Evolutionary conservation across 2,113 vertebrate genomes (phyloP), one percentile per base, ranked within the genome.

Genomic region (Tachuris rubrigastra): DNA sequence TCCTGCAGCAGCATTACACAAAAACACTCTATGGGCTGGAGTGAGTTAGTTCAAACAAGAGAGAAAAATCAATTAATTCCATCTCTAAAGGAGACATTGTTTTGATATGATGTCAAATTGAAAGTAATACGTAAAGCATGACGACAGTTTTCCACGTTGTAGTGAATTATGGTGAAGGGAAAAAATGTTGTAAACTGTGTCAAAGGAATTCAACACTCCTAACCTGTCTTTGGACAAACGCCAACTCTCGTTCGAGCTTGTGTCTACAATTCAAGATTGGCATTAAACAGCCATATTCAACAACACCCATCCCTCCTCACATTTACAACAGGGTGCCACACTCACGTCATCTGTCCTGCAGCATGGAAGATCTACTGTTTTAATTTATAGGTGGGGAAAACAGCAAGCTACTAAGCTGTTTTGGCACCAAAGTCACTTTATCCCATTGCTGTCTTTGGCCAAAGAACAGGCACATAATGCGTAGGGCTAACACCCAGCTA

Each of bases 271-370:
- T 24, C 21, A 62, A 39, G 44, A 62, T 25, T 49, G 28, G 5
- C 31, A 49, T 8, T 12, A 9, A 49, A 37, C 33, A 47, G 33
- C 25, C 42, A 47, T 12, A 39, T 47, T 19, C 11, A 60, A 60
- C 58, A 77, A 33, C 35, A 62, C 56, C 44, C 46, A 33, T 13
- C 8, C 2, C 33, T 62, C 58, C 46, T 50, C 74, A 50, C 58
- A 62, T 50, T 33, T 50, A 25, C 12, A 47, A 19, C 21, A 62
- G 25, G 35, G 24, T 13, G 9, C 21, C 27, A 22, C 3, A 2
- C 35, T 41, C 11, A 7, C 0, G 1, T 4, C 31, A 30, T 10
- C 30, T 5, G 3, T 10, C n/a, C 11, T 12, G 4, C 6, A 23
- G 37, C 23, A 42, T 3, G 14, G 2, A 33, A 41, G 5, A 12